Conservation (phyloP, 2,797 vertebrate species). For the Clamator glandarius region DNA sequence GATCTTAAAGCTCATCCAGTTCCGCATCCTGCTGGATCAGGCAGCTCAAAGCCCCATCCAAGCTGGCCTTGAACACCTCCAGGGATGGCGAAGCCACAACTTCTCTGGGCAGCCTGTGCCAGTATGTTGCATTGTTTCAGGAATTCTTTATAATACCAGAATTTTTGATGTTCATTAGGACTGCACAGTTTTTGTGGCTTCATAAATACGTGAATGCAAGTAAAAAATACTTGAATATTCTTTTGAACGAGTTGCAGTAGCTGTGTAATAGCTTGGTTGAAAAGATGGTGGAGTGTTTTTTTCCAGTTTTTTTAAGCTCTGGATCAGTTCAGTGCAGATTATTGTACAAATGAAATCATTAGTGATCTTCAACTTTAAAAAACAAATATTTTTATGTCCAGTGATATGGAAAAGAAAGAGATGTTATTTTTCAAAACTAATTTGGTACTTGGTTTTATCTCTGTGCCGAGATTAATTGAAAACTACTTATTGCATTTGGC, state of each 20-base stretch:
- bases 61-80: too few species aligned
- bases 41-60: too few species aligned
- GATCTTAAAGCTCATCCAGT: too few species aligned
- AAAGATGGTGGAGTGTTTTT: background rate
- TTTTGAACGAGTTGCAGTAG: background rate
- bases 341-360: background rate
- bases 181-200: background rate
- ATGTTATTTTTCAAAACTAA: background rate
- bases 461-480: background rate
- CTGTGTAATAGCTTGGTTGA: background rate
- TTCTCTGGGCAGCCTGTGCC: too few species aligned
- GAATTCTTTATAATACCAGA: background rate
- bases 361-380: background rate
- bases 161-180: background rate
- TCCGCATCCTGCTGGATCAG: too few species aligned
- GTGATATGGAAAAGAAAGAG: background rate
- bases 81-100: too few species aligned
- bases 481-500: background rate
- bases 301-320: background rate
- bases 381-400: background rate
- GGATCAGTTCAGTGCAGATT: background rate
- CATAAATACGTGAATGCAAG: background rate
- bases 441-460: background rate
- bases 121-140: background rate
- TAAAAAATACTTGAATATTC: background rate